Evolutionary conservation across 1,140 invertebrate genomes (phyloP).

Genomic region (Scaptomyza hsui): DNA sequence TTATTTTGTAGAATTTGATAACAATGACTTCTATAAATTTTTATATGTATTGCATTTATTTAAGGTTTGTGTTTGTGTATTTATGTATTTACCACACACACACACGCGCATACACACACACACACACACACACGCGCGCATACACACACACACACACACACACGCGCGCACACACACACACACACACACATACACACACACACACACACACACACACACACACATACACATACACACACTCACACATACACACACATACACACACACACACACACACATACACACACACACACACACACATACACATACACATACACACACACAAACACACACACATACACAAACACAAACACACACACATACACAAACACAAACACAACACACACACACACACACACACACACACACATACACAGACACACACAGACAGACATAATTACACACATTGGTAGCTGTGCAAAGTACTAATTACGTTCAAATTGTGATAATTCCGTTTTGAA

Average conservation of each 20-base stretch:
- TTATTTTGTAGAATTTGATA: conserved; percentile 23
- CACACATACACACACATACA: too few species aligned
- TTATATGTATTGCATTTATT: not conserved
- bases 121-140: conserved; percentile 2
- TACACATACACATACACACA: conserved; percentile 20
- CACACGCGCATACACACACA: too few species aligned
- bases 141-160: too few species aligned
- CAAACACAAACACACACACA: conserved; percentile 6
- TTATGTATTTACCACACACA: too few species aligned
- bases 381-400: too few species aligned
- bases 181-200: conserved; percentile 8
- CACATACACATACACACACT: conserved; percentile 34
- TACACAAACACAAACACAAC: too few species aligned
- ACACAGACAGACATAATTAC: conserved; percentile 8
- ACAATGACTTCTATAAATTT: conserved; percentile 24
- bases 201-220: conserved; percentile 3
- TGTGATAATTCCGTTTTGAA: conserved; percentile 82
- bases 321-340: too few species aligned
- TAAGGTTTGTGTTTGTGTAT: too few species aligned
- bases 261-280: conserved; percentile 4
- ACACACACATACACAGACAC: conserved; percentile 8
- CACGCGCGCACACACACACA: too few species aligned
- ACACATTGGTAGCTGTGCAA: conserved; percentile 80
- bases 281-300: conserved; percentile 1
- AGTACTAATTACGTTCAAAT: conserved; percentile 84